Evolutionary conservation across 2,888 invertebrate species (phyloP), one percentile per base, ranked within the genome.

Genomic region (Masnerella sp.): DNA sequence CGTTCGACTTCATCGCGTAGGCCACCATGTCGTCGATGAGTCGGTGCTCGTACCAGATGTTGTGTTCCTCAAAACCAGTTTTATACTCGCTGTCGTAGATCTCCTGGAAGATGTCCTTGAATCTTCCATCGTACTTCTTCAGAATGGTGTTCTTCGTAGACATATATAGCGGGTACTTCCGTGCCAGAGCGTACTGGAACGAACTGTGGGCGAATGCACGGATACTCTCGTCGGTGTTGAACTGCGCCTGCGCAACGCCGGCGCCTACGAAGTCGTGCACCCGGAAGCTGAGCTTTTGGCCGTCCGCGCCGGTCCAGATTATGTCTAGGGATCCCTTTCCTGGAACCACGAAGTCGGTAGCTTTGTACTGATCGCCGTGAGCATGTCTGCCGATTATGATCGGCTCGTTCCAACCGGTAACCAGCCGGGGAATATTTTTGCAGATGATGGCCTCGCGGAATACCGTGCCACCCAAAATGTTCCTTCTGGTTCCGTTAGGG

Each of bases 21-120:
- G 99, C 99, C 9, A 99, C 98, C 99, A 99, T 99, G 84, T 99
- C 99, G 87, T 99, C 99, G 84, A 99, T 99, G 56, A 99, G 90
- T 72, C 99, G 92, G 88, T 99, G 99, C 88, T 99, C 99, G 85
- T 99, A 99, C 97, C 98, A 98, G 81, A 99, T 94, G 2, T 93
- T 93, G 73, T 92, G 92, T 0, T 93, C 93, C 87, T 98, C 98
- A 87, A 89, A 99, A 80, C 94, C 88, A 0, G 89, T 65, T 88
- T 95, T 97, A 89, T 98, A 99, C 51, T 97, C 91, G 64, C 92
- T 91, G 3, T 96, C 94, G 87, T 98, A 98, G 79, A 98, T 94
- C 74, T 96, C 96, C 88, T 98, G 95, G 91, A 98, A 98, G 80
- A 98, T 97, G 81, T 98, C 97, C 88, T 98, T 98, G 88, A 98